phyloP scores from a whole-genome alignment of 1,140 invertebrate genomes.

The Pseudomyrmex dendroicus region DNA sequence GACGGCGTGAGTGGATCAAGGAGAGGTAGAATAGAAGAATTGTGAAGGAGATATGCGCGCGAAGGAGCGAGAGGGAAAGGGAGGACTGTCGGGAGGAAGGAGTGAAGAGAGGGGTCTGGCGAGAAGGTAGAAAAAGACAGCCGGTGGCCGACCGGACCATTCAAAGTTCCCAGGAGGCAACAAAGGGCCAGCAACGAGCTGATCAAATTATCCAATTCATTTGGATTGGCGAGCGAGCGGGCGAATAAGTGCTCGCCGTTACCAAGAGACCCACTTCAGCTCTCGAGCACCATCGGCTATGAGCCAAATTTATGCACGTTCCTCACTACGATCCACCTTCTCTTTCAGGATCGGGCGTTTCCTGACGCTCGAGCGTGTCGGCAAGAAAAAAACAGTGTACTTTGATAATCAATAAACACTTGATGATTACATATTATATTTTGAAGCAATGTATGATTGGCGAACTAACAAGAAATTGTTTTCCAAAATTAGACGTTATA shows the following conservation, averaged over 20 bases:
- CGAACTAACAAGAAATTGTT: not conserved
- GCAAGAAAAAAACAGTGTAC: slow-evolving; percentile 1
- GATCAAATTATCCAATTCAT: slow-evolving; percentile 86
- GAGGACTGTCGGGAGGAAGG: slow-evolving; percentile 36
- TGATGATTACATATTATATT: too few species aligned
- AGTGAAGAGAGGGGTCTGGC: slow-evolving; percentile 61
- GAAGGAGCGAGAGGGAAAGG: slow-evolving; percentile 19
- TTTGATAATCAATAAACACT: too few species aligned
- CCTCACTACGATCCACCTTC: slow-evolving; percentile 51
- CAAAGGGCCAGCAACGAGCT: slow-evolving; percentile 85
- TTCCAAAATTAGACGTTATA: not conserved
- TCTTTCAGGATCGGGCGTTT: not conserved
- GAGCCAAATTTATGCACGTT: slow-evolving; percentile 81
- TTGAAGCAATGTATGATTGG: not conserved
- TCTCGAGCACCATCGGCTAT: slow-evolving; percentile 73
- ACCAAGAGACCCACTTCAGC: slow-evolving; percentile 74
- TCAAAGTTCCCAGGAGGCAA: slow-evolving; percentile 85
- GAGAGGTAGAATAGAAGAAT: slow-evolving; percentile 64
- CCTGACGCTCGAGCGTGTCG: not conserved
- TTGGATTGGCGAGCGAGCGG: slow-evolving; percentile 84
- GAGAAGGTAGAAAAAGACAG: slow-evolving; percentile 70
- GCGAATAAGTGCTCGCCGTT: slow-evolving; percentile 80
- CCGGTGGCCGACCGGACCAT: slow-evolving; percentile 82
- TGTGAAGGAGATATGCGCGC: slow-evolving; percentile 64
- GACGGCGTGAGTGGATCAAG: slow-evolving; percentile 57